These are phyloP conservation scores for Apodemia duryi DNA, from an alignment of 2,888 invertebrate genomes.

Conservation along the genomic window DNA sequence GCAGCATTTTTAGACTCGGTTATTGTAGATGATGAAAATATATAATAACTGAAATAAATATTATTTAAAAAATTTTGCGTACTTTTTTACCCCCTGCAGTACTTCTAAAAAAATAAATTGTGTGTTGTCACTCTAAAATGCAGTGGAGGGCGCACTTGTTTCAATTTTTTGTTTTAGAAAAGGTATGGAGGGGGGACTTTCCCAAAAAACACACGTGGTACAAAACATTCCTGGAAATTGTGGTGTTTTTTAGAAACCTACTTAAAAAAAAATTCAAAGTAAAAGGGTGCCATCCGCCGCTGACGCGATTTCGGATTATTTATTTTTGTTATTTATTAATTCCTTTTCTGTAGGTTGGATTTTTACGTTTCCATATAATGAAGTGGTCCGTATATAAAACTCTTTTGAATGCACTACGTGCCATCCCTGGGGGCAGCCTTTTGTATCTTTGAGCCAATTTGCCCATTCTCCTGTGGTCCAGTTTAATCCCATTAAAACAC, in stretches of 20 bases:
- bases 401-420: slow-evolving; percentile 16
- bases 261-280: not conserved
- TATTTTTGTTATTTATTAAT: slow-evolving; percentile 15
- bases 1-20: slow-evolving; percentile 17
- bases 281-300: slow-evolving; percentile 4
- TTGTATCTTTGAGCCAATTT: slow-evolving; percentile 16
- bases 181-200: not conserved
- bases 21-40: slow-evolving; percentile 15
- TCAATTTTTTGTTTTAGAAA: slow-evolving; percentile 4
- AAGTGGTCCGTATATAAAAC: slow-evolving; percentile 10
- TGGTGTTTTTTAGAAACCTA: not conserved
- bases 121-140: no score
- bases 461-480: slow-evolving; percentile 3
- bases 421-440: slow-evolving; percentile 9
- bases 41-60: slow-evolving; percentile 16
- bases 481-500: no score
- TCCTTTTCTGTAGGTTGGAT: slow-evolving; percentile 17
- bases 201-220: not conserved
- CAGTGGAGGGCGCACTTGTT: not conserved
- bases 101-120: no score
- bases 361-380: slow-evolving; percentile 15
- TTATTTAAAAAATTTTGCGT: slow-evolving; percentile 15
- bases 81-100: no score
- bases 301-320: slow-evolving; percentile 6
- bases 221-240: not conserved